These are phyloP conservation scores for Tetragonisca angustula DNA, from an alignment of 2,888 invertebrate species.

Conservation along the genomic window DNA sequence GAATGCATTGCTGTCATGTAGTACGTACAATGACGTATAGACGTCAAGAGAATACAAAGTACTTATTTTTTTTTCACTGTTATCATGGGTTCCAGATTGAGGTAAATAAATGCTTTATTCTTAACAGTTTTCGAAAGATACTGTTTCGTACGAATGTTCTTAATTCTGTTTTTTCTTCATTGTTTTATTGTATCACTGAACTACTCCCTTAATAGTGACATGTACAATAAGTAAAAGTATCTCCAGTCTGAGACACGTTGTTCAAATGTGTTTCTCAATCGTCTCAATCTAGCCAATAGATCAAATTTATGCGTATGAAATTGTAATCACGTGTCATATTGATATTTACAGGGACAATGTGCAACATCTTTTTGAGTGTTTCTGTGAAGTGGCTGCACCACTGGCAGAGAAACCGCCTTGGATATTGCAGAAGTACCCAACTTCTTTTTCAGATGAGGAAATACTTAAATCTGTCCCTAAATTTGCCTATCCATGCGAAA, in stretches of 20 bases:
- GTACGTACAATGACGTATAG: conserved; percentile 71
- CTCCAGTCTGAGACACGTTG: neutral
- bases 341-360: conserved; percentile 89
- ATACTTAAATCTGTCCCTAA: conserved; percentile 94
- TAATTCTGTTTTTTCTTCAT: neutral
- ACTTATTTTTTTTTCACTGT: conserved; percentile 84
- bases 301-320: neutral
- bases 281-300: neutral
- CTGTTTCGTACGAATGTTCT: neutral
- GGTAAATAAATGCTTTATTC: conserved; percentile 77
- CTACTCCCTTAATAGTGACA: neutral
- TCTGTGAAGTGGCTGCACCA: conserved; percentile 91
- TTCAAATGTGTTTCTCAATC: conserved; percentile 7
- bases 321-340: neutral
- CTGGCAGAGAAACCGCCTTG: conserved; percentile 88
- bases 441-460: conserved; percentile 92
- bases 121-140: neutral
- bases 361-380: conserved; percentile 91
- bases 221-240: conserved; percentile 26
- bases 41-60: conserved; percentile 64
- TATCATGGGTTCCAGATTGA: conserved; percentile 85
- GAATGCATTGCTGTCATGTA: conserved; percentile 65
- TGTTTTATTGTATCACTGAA: too few relatives aligned
- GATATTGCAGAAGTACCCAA: conserved; percentile 94
- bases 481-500: conserved; percentile 95